Evolutionary conservation across 2,888 invertebrate species (phyloP), one percentile per base, ranked within the genome.

Genomic region (Chironomus tentans): DNA sequence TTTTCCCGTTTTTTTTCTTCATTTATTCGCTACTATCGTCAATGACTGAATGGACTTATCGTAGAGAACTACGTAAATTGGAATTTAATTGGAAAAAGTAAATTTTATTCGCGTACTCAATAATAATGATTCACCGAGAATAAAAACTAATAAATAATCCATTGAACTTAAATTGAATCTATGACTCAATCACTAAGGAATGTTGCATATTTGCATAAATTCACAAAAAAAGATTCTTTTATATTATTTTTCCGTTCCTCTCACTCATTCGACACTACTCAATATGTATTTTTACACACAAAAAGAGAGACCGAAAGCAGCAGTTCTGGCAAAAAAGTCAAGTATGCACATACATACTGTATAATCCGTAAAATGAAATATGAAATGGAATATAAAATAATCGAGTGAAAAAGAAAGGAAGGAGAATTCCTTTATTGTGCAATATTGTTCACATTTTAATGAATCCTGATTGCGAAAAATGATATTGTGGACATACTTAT

Each of bases 181-280:
- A 50, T 72, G 72, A 72, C 50, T 72, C 72, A 72, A 65, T 65
- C 68, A 22, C 65, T 21, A 74, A 68, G 74, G 74, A 74, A 74
- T 74, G 73, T 65, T 73, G 65, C 65, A 74, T 15, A 74, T 68
- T 74, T 74, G 72, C 74, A 74, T 74, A 68, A 48, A 47, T 47
- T 56, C 56, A 56, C 18, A 10, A 10, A 10, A 50, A 15, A n/a
- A n/a, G 4, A n/a, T n/a, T 50, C 50, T n/a, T 15, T 15, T 50
- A 15, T 15, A 15, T 50, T 15, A n/a, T 50, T 56, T 56, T 15
- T 18, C 5, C 1, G 56, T 56, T 50, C 13, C 50, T 50, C 13
- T n/a, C 50, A 15, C 50, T 50, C 50, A 2, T 50, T 56, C 56
- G 15, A 56, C 56, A 56, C 56, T 56, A 18, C 18, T 56, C 56